Evolutionary conservation across 2,888 invertebrate genomes (phyloP).

Genomic region (Epinotia nisella): DNA sequence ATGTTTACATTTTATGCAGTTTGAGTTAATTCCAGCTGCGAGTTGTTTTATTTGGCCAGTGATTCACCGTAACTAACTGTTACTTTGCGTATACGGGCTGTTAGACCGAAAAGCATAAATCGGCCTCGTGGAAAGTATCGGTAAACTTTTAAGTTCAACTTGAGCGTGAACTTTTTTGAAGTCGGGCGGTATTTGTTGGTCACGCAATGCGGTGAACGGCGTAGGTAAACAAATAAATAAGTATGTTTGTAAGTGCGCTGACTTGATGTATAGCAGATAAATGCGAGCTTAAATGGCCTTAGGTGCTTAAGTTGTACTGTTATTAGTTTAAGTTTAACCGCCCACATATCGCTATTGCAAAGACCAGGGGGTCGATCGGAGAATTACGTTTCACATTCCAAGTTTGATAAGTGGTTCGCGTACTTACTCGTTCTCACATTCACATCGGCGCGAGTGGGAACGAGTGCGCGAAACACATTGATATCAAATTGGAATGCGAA

Average conservation of each 20-base stretch:
- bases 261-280: constrained; percentile 8
- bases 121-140: constrained; percentile 19
- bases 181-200: constrained; percentile 8
- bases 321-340: constrained; percentile 24
- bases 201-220: constrained; percentile 19
- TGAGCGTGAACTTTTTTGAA: constrained; percentile 23
- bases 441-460: neutral
- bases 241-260: neutral
- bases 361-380: constrained; percentile 2
- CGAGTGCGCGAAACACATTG: neutral
- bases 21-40: constrained; percentile 67
- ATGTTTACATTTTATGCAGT: constrained; percentile 73
- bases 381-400: neutral
- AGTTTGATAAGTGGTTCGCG: neutral
- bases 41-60: constrained; percentile 74
- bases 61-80: constrained; percentile 62
- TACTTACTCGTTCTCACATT: neutral
- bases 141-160: constrained; percentile 28
- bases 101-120: constrained; percentile 15
- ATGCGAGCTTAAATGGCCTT: constrained; percentile 14
- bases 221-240: constrained; percentile 23
- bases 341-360: constrained; percentile 10
- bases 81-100: constrained; percentile 61
- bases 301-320: constrained; percentile 30
- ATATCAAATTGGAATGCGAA: neutral